Evolutionary conservation across 2,113 vertebrate species (phyloP).

Genomic region (Phrynocephalus versicolor): DNA sequence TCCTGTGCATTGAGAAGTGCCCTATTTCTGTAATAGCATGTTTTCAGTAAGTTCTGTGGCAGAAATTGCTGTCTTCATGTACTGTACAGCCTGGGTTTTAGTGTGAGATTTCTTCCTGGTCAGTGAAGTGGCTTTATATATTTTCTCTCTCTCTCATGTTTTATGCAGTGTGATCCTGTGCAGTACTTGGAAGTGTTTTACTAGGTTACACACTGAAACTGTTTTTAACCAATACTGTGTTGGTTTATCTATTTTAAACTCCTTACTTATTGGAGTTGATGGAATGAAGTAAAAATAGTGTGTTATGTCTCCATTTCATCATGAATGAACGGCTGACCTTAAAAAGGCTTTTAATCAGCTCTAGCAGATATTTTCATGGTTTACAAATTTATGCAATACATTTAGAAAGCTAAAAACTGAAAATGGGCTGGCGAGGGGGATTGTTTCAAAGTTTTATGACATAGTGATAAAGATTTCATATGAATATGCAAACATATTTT

Average conservation of each 20-base stretch:
- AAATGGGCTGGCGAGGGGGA: neutral
- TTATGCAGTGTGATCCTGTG: neutral
- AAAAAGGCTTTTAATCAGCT: conserved; percentile 45
- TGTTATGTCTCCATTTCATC: neutral
- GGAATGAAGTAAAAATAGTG: neutral
- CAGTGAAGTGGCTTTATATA: neutral
- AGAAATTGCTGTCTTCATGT: neutral
- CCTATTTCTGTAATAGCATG: neutral
- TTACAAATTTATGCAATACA: neutral
- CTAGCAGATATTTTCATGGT: conserved; percentile 35
- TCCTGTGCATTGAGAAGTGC: neutral
- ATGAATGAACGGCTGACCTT: conserved; percentile 6
- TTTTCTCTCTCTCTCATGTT: neutral
- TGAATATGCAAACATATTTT: neutral
- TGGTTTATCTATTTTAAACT: fast-evolving
- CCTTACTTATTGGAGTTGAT: conserved; percentile 16
- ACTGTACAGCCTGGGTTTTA: neutral
- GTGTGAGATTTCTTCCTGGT: neutral
- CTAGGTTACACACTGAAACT: neutral
- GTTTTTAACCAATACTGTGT: neutral
- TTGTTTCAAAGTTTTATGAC: neutral
- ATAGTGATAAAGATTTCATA: neutral
- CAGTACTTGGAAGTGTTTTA: neutral
- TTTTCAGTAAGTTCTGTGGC: neutral
- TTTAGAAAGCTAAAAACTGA: conserved; percentile 32